phyloP scores from a whole-genome alignment of 2,113 vertebrate genomes.

The Sitta europaea region DNA sequence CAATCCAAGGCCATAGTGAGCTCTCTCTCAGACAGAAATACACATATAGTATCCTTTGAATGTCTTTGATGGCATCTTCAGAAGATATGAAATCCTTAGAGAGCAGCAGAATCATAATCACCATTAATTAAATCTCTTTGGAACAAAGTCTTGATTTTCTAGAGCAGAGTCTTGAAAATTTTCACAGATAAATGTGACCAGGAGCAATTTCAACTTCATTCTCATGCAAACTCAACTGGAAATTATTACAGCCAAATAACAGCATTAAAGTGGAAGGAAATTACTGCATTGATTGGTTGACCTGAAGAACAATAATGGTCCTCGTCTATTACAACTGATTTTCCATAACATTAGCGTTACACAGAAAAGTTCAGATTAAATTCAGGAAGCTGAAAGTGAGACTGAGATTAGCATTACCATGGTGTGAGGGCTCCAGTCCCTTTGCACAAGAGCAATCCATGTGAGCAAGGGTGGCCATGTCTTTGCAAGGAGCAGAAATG shows the following conservation, averaged over 20 bases:
- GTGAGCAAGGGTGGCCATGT: not conserved
- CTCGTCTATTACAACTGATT: slow-evolving; percentile 25
- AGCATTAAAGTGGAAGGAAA: slow-evolving; percentile 63
- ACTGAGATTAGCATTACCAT: not conserved
- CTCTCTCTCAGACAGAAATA: not conserved
- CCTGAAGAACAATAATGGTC: slow-evolving; percentile 58
- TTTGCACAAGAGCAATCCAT: not conserved
- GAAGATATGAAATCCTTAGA: not conserved
- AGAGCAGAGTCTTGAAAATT: slow-evolving; percentile 4
- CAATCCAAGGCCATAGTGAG: not conserved
- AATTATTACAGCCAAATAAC: slow-evolving; percentile 53
- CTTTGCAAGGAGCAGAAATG: not conserved
- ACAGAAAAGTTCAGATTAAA: slow-evolving; percentile 20
- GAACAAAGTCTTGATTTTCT: slow-evolving; percentile 26
- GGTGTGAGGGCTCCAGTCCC: not conserved
- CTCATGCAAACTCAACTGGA: slow-evolving; percentile 54
- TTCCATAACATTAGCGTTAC: slow-evolving; percentile 42
- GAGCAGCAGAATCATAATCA: not conserved
- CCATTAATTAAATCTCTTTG: not conserved
- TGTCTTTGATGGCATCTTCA: not conserved
- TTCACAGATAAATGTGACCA: slow-evolving; percentile 39
- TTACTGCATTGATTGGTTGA: slow-evolving; percentile 64
- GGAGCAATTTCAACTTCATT: slow-evolving; percentile 32
- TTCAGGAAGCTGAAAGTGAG: not conserved
- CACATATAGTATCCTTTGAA: not conserved